These are phyloP conservation scores for Cromileptes altivelis DNA, from an alignment of 2,113 vertebrate genomes.

Conservation along the genomic window DNA sequence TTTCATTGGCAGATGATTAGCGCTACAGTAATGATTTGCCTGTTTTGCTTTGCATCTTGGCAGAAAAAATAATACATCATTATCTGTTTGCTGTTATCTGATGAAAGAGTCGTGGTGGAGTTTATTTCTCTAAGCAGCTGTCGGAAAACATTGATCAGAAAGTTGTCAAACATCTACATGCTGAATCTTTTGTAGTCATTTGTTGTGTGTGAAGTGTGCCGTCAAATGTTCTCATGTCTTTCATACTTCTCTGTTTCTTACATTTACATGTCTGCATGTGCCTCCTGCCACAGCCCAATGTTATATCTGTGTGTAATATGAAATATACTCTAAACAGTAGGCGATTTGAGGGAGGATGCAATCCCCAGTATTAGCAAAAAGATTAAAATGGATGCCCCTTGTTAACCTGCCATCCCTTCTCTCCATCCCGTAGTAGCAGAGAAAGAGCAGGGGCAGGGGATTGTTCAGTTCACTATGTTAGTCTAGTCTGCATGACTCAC, in stretches of 20 bases:
- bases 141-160: not conserved
- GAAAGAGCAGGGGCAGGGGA: not conserved
- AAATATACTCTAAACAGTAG: not conserved
- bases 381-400: not conserved
- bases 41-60: conserved; percentile 75
- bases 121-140: conserved; percentile 27
- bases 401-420: not conserved
- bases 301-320: conserved; percentile 29
- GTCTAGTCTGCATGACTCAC: no score
- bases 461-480: not conserved
- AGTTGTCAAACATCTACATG: conserved; percentile 63
- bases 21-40: conserved; percentile 56
- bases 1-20: conserved; percentile 35
- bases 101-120: conserved; percentile 22
- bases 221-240: conserved; percentile 36
- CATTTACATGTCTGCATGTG: conserved; percentile 63
- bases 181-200: conserved; percentile 28
- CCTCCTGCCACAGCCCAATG: conserved; percentile 33
- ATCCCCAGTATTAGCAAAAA: not conserved
- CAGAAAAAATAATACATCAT: conserved; percentile 33
- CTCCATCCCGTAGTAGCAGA: no score
- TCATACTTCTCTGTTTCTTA: conserved; percentile 48
- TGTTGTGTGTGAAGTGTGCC: not conserved
- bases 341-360: no score
- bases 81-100: conserved; percentile 49